Base-by-base conservation (phyloP, 2,888 invertebrate species). In the Coelopa pilipes region DNA sequence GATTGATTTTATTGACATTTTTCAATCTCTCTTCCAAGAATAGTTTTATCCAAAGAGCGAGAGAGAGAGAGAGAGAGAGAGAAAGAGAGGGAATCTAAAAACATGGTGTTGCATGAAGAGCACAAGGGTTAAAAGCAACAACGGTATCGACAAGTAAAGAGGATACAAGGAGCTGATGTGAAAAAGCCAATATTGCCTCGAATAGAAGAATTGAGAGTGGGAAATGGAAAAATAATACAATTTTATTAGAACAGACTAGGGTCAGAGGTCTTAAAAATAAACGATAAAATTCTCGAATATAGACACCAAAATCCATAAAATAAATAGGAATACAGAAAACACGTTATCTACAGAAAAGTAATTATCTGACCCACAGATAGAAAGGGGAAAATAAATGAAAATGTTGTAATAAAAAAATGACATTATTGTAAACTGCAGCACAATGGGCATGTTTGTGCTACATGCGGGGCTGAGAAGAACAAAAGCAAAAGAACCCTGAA, bases 1-100 rank as follows among this genome's bases (percentile, higher is more conserved):
- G 81, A 83, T 83, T 82, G 81, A 82, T 82, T 77, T 77, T 77
- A 63, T 65, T 62, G 21, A 17, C 45, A 57, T 57, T 50, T 46
- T 21, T 46, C 5, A 62, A 13, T 34, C 19, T 19, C 10, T 2
- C 10, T 34, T 34, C 34, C 34, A 34, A 34, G 34, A 34, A 34
- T 34, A 34, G 34, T 34, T 53, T 53, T 53, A 49, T 49, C n/a
- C 13, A 49, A 11, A 49, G 49, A 49, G 49, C 13, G 4, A 53
- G 3, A 53, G 10, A n/a, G n/a, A 53, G 53, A 53, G 10, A 53
- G 53, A 53, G 53, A 53, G 2, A 53, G 4, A 2, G 13, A 53
- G 53, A 53, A 7, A 53, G n/a, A 15, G 53, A 53, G 2, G n/a
- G 10, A 53, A 53, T 53, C 4, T 2, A 53, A 53, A 53, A 53